phyloP scores from a whole-genome alignment of 2,113 vertebrate species.

The Ailurus styani region DNA sequence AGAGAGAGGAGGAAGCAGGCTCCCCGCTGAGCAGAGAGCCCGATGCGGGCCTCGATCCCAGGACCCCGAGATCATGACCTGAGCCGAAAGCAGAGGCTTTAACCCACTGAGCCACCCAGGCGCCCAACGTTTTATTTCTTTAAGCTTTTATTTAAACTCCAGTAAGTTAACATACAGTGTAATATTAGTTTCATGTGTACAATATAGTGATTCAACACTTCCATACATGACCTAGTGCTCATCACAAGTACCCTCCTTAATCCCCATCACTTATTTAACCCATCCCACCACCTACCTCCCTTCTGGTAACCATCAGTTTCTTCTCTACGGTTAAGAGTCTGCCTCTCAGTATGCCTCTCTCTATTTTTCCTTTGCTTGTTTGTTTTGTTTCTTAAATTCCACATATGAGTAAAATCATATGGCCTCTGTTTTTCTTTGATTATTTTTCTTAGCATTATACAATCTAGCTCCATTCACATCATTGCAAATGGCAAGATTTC shows the following conservation, averaged over 20 bases:
- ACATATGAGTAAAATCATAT: background rate
- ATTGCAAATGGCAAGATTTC: background rate
- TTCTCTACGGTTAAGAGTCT: background rate
- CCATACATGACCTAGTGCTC: background rate
- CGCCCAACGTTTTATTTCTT: background rate
- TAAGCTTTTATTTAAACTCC: background rate
- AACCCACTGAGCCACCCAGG: too few relatives aligned
- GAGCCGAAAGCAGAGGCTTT: too few relatives aligned
- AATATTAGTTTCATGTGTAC: background rate
- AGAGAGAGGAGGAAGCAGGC: too few relatives aligned
- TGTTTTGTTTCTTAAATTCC: background rate
- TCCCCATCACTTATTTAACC: background rate
- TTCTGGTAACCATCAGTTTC: background rate
- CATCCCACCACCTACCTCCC: background rate
- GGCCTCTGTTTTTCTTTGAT: background rate
- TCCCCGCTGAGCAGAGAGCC: too few relatives aligned
- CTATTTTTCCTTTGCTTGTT: background rate
- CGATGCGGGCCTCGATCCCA: too few relatives aligned
- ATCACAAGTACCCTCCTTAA: background rate
- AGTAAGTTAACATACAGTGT: background rate
- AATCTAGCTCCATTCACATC: background rate
- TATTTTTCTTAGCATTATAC: background rate
- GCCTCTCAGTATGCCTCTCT: background rate
- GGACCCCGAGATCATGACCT: too few relatives aligned
- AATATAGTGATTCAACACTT: background rate